Evolutionary conservation across 1,140 invertebrate genomes (phyloP), one percentile per base, ranked within the genome.

Genomic region (Cephus cinctus): DNA sequence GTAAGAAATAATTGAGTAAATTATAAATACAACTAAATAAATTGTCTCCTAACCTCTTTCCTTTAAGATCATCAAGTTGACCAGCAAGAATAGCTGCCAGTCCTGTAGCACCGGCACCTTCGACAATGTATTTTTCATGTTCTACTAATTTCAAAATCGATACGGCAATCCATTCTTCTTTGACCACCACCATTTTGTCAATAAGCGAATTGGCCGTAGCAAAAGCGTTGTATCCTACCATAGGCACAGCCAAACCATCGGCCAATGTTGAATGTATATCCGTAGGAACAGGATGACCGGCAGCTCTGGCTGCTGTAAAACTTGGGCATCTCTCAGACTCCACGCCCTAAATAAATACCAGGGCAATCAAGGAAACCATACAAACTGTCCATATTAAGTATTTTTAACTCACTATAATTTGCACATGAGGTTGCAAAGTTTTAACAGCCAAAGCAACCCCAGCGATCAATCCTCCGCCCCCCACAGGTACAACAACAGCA

Each of bases 61-160:
- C 89, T 60, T 82, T 82, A 0, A 96, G 77, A 56, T 96, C 92
- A 19, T 90, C 86, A 15, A 96, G 70, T 36, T 89, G 80, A 5
- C 90, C 90, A 1, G 88, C 83, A 43, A 96, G 78, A 61, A 96
- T 86, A 4, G 92, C 92, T 0, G 93, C 94, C 3, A 97, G 72
- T 1, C 90, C 91, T 9, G 85, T 83, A 0, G 93, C 94, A 1
- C 94, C 94, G 1, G 91, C 94, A 1, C 91, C 94, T 73, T 97
- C 94, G 1, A 96, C 92, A 2, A 97, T 92, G 54, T 89, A 90
- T 69, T 97, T 96, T 71, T 96, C 93, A 46, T 87, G 80, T 73
- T 97, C 94, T 3, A 95, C 82, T 34, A 96, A 71, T 14, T 89
- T 81, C 23, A 96, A 71, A 51, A 97, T 96, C 3, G 92, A 85